phyloP scores from a whole-genome alignment of 2,888 invertebrate species.

The Nemotelus nigrinus region DNA sequence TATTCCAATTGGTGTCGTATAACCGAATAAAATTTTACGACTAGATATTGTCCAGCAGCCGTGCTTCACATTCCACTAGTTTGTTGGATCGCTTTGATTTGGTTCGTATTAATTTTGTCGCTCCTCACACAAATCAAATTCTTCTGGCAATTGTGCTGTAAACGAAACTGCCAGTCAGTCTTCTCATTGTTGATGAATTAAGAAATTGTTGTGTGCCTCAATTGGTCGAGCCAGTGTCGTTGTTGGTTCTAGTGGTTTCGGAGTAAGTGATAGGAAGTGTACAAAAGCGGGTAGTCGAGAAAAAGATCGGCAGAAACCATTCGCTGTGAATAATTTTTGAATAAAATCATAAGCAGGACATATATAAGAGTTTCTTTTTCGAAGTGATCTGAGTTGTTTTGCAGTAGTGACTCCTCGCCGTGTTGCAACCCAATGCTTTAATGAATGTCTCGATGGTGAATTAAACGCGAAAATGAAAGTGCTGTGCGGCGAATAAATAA shows the following conservation, averaged over 20 bases:
- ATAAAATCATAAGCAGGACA: too few species aligned
- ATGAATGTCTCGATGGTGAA: slow-evolving; percentile 9
- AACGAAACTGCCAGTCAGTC: slow-evolving; percentile 14
- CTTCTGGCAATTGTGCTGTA: neutral
- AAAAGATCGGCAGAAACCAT: neutral
- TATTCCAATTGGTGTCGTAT: slow-evolving; percentile 32
- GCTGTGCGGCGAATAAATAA: slow-evolving; percentile 33
- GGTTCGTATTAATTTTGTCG: too few species aligned
- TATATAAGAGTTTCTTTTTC: too few species aligned
- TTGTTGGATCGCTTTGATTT: too few species aligned
- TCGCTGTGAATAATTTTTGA: neutral
- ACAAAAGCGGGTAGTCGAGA: neutral
- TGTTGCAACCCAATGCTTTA: neutral
- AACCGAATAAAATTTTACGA: neutral
- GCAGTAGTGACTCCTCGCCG: too few species aligned
- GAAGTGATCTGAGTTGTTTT: too few species aligned
- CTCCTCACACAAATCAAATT: too few species aligned
- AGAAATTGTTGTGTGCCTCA: neutral
- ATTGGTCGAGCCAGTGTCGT: too few species aligned
- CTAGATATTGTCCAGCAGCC: neutral
- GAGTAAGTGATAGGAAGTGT: slow-evolving; percentile 19
- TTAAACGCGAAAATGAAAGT: slow-evolving; percentile 33
- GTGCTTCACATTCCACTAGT: neutral
- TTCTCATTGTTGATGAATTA: neutral
- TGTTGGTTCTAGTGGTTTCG: neutral